Conservation (phyloP, 1,140 invertebrate species). For the Euschistus heros region DNA sequence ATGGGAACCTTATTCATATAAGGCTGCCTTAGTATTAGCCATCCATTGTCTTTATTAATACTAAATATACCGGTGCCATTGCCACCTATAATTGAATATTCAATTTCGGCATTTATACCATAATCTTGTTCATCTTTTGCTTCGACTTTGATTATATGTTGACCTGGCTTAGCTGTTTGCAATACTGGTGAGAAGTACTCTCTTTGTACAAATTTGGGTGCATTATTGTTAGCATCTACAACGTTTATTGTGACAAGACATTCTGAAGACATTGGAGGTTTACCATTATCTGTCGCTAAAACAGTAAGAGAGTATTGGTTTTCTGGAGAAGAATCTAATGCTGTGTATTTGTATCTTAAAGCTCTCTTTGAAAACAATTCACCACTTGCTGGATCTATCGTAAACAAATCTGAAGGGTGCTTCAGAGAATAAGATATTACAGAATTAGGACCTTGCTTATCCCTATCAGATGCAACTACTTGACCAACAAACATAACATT, state of each 20-base stretch:
- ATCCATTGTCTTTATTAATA: slow-evolving; percentile 63
- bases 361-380: slow-evolving; percentile 76
- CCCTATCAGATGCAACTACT: slow-evolving; percentile 75
- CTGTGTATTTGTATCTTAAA: slow-evolving; percentile 70
- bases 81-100: slow-evolving; percentile 61
- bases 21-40: slow-evolving; percentile 59
- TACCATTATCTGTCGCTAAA: slow-evolving; percentile 83
- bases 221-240: slow-evolving; percentile 81
- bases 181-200: slow-evolving; percentile 74
- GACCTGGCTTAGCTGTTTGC: slow-evolving; percentile 56
- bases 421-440: slow-evolving; percentile 83
- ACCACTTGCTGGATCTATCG: slow-evolving; percentile 79
- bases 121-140: slow-evolving; percentile 69
- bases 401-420: slow-evolving; percentile 81
- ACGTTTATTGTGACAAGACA: slow-evolving; percentile 75
- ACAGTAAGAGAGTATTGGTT: slow-evolving; percentile 78
- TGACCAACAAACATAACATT: slow-evolving; percentile 73
- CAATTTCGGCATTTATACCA: slow-evolving; percentile 77
- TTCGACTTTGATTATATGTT: slow-evolving; percentile 55
- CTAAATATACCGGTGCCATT: slow-evolving; percentile 71
- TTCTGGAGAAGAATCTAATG: slow-evolving; percentile 65
- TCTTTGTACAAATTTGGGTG: slow-evolving; percentile 62
- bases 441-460: slow-evolving; percentile 90
- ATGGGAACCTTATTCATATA: slow-evolving; percentile 34
- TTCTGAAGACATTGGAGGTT: slow-evolving; percentile 79